Evolutionary conservation across 2,888 invertebrate species (phyloP).

Genomic region (Aelia acuminata): DNA sequence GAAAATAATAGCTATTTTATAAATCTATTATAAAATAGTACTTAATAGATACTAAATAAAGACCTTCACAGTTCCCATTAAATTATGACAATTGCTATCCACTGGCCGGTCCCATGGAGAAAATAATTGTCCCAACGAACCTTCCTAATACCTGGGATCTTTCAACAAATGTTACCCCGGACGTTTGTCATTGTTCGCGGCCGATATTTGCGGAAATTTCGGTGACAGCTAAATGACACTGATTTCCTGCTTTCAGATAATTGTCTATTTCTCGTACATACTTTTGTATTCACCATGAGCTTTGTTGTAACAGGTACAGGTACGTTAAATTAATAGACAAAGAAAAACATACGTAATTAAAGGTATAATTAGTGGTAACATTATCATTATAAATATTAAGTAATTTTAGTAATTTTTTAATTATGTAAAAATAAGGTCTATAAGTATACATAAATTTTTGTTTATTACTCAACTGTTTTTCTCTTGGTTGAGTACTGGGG

Average conservation of each 20-base stretch:
- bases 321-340: too few relatives aligned
- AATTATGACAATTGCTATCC: background rate
- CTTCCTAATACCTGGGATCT: background rate
- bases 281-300: background rate
- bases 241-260: background rate
- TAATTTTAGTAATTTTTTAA: too few relatives aligned
- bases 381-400: too few relatives aligned
- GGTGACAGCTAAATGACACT: constrained; percentile 36
- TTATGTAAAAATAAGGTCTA: too few relatives aligned
- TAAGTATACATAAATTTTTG: too few relatives aligned
- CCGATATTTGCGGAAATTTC: constrained; percentile 35
- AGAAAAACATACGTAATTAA: too few relatives aligned
- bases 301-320: background rate
- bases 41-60: too few relatives aligned
- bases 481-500: too few relatives aligned
- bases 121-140: background rate
- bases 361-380: too few relatives aligned
- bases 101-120: background rate
- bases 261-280: background rate
- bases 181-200: background rate
- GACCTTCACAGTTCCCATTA: background rate
- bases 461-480: too few relatives aligned
- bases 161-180: constrained; percentile 4
- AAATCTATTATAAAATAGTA: background rate
- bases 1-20: background rate